Percentiles rank a stretch among this genome's conserved stretches.
These are phyloP conservation scores for Tychaedon coryphoeus DNA, from an alignment of 2,113 vertebrate genomes.

Conservation along the genomic window DNA sequence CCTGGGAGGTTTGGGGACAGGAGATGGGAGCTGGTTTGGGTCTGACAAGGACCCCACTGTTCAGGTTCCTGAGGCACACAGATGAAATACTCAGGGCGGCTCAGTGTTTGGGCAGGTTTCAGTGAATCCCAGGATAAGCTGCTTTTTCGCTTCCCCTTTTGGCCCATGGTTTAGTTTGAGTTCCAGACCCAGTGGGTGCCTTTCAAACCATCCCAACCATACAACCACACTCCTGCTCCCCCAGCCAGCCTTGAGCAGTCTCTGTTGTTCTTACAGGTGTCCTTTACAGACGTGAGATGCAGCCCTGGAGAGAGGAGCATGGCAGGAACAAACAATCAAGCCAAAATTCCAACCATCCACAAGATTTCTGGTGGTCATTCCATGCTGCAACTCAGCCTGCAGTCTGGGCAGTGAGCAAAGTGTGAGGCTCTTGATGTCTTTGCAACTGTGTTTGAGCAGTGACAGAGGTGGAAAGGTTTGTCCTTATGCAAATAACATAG, in stretches of 20 bases:
- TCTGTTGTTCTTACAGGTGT: not conserved
- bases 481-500: not conserved
- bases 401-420: not conserved
- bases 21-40: not conserved
- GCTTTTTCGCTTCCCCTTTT: not conserved
- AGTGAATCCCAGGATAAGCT: not conserved
- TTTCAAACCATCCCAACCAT: not conserved
- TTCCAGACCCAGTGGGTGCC: not conserved
- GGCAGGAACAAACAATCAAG: not conserved
- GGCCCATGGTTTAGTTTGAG: not conserved
- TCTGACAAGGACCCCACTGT: not conserved
- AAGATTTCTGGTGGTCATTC: not conserved
- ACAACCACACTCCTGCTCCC: not conserved
- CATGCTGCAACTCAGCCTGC: not conserved
- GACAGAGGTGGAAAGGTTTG: not conserved
- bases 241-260: not conserved
- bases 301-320: fast-evolving
- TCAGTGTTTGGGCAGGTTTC: not conserved
- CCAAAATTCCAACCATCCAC: not conserved
- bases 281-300: not conserved
- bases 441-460: not conserved
- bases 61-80: not conserved
- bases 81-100: not conserved
- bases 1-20: not conserved
- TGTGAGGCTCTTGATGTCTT: not conserved